Evolutionary conservation across 64 coral and sea anemone genomes (phyloP).

Genomic region (Montipora foliosa): DNA sequence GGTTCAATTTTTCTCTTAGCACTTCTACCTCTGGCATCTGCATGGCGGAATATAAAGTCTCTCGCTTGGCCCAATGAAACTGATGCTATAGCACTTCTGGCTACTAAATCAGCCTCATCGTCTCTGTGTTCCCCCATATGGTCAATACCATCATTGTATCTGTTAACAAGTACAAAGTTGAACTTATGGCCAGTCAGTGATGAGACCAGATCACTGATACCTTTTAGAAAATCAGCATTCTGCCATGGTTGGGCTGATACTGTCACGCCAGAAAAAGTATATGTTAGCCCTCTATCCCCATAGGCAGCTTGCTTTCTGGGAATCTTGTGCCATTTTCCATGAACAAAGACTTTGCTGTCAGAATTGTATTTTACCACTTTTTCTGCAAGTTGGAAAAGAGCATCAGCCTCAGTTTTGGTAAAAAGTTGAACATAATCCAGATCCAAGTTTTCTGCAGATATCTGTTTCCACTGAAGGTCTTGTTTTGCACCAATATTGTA

Average conservation of each 20-base stretch:
- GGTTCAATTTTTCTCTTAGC: constrained; percentile 77
- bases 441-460: constrained; percentile 75
- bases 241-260: constrained; percentile 78
- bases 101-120: constrained; percentile 82
- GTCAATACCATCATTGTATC: constrained; percentile 91
- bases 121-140: constrained; percentile 95
- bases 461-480: constrained; percentile 76
- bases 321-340: constrained; percentile 86
- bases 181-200: constrained; percentile 51
- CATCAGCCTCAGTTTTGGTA: constrained; percentile 65
- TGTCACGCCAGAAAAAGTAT: constrained; percentile 85
- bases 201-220: constrained; percentile 47
- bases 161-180: constrained; percentile 96
- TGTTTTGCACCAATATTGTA: not conserved
- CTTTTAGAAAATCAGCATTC: constrained; percentile 69
- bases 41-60: constrained; percentile 91
- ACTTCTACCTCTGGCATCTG: constrained; percentile 67
- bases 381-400: constrained; percentile 73
- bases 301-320: constrained; percentile 88
- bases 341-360: constrained; percentile 72
- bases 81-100: constrained; percentile 76
- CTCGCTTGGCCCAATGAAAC: constrained; percentile 81
- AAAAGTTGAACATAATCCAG: constrained; percentile 85
- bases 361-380: constrained; percentile 78
- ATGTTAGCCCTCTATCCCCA: constrained; percentile 79